phyloP scores from a whole-genome alignment of 30 jellyfish, hydroid and myxozoan genomes.

The Clytia hemisphaerica region DNA sequence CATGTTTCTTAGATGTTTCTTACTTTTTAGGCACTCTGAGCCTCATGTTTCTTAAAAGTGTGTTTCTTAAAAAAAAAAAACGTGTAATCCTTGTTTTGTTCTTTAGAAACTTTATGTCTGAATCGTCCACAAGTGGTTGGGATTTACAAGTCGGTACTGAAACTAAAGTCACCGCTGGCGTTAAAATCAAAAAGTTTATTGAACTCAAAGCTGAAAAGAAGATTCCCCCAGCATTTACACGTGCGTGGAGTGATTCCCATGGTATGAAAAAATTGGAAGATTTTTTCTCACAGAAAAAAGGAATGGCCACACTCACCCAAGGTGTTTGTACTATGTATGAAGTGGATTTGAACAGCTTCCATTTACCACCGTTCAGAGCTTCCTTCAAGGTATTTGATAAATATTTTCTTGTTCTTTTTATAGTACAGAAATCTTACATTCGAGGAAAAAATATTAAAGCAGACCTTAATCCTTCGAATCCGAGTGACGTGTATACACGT shows the following conservation, averaged over 20 bases:
- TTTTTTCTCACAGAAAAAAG: not conserved
- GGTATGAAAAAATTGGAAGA: not conserved
- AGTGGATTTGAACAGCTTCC: not conserved
- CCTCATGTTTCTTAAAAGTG: too few relatives aligned
- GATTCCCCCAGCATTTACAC: not conserved
- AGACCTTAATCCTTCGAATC: too few relatives aligned
- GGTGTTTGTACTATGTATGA: not conserved
- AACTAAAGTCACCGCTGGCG: not conserved
- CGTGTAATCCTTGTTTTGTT: too few relatives aligned
- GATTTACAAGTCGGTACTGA: not conserved
- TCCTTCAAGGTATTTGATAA: not conserved
- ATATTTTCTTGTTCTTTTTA: not conserved
- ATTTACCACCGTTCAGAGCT: not conserved
- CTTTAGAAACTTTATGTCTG: not conserved
- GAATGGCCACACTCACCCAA: not conserved
- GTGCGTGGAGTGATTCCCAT: slow-evolving; percentile 2
- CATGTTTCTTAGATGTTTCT: too few relatives aligned
- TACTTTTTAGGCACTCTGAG: too few relatives aligned
- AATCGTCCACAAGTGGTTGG: not conserved
- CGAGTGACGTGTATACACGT: too few relatives aligned
- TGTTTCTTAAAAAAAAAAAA: too few relatives aligned
- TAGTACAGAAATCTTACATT: not conserved
- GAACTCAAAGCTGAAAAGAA: not conserved
- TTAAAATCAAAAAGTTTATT: not conserved
- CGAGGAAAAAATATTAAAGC: too few relatives aligned